Evolutionary conservation across 2,888 invertebrate species (phyloP).

Genomic region (Drosophila mayaguana): DNA sequence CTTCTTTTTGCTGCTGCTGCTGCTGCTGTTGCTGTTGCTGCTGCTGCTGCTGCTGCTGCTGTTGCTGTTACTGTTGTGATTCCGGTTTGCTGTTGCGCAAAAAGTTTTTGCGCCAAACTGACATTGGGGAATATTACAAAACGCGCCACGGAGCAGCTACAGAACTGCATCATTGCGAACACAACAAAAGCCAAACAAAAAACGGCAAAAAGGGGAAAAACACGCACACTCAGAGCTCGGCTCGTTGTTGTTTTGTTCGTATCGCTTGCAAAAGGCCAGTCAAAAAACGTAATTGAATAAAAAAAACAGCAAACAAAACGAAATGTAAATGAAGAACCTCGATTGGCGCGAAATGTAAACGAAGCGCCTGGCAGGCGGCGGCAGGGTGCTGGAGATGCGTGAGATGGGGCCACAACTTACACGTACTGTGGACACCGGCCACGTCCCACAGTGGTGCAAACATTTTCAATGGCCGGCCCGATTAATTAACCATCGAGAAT

Average conservation of each 20-base stretch:
- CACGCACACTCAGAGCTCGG: slow-evolving; percentile 34
- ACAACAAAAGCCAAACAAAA: slow-evolving; percentile 47
- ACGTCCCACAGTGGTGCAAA: slow-evolving; percentile 47
- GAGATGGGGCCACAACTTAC: neutral
- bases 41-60: too few relatives aligned
- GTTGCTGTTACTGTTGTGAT: slow-evolving; percentile 28
- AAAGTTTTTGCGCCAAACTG: slow-evolving; percentile 79
- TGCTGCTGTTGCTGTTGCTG: neutral
- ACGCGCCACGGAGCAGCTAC: slow-evolving; percentile 48
- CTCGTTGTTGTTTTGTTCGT: slow-evolving; percentile 38
- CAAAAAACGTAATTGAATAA: slow-evolving; percentile 38
- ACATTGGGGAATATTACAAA: slow-evolving; percentile 79
- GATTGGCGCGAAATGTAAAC: slow-evolving; percentile 46
- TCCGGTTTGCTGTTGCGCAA: slow-evolving; percentile 40
- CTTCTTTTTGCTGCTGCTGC: slow-evolving; percentile 1
- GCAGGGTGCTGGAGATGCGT: too few relatives aligned
- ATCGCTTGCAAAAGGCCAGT: slow-evolving; percentile 63
- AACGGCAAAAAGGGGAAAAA: neutral
- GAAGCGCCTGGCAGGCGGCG: neutral
- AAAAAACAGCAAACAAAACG: slow-evolving; percentile 23
- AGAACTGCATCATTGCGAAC: slow-evolving; percentile 46
- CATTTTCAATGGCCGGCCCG: slow-evolving; percentile 54
- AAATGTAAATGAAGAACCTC: slow-evolving; percentile 42
- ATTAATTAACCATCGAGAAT: slow-evolving; percentile 68
- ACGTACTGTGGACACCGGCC: neutral